phyloP scores from a whole-genome alignment of 2,888 invertebrate genomes.

The Drosophila ustulata region DNA sequence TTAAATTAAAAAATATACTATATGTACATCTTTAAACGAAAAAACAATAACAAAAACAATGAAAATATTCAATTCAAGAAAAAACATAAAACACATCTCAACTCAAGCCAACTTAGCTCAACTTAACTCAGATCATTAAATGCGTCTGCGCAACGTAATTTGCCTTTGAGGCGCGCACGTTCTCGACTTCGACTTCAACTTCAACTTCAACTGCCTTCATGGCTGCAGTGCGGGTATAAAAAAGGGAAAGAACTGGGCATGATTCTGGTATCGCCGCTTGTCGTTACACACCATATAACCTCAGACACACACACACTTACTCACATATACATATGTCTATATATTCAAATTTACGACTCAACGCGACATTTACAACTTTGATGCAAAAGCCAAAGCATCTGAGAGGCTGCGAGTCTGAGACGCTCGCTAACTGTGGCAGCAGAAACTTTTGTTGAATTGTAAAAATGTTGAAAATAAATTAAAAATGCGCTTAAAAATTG shows the following conservation, averaged over 20 bases:
- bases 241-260: slow-evolving; percentile 32
- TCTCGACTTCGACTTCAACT: slow-evolving; percentile 34
- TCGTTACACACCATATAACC: slow-evolving; percentile 68
- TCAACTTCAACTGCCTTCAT: slow-evolving; percentile 32
- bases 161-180: slow-evolving; percentile 72
- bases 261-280: slow-evolving; percentile 50
- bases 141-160: slow-evolving; percentile 79
- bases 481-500: slow-evolving; percentile 68
- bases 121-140: slow-evolving; percentile 68
- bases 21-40: background rate
- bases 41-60: background rate
- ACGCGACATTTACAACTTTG: slow-evolving; percentile 82
- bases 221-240: slow-evolving; percentile 12
- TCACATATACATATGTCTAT: slow-evolving; percentile 20
- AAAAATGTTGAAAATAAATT: slow-evolving; percentile 77
- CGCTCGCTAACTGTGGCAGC: slow-evolving; percentile 36
- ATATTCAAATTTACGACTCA: slow-evolving; percentile 74
- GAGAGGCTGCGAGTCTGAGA: slow-evolving; percentile 27
- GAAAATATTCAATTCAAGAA: slow-evolving; percentile 43
- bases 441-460: slow-evolving; percentile 69
- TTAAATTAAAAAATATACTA: slow-evolving; percentile 18
- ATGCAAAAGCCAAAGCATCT: slow-evolving; percentile 60
- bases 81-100: slow-evolving; percentile 56
- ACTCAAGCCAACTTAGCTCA: slow-evolving; percentile 37
- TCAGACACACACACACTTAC: slow-evolving; percentile 32